Base-by-base conservation (phyloP, 2,797 vertebrate species). In the Centroberyx gerrardi region DNA sequence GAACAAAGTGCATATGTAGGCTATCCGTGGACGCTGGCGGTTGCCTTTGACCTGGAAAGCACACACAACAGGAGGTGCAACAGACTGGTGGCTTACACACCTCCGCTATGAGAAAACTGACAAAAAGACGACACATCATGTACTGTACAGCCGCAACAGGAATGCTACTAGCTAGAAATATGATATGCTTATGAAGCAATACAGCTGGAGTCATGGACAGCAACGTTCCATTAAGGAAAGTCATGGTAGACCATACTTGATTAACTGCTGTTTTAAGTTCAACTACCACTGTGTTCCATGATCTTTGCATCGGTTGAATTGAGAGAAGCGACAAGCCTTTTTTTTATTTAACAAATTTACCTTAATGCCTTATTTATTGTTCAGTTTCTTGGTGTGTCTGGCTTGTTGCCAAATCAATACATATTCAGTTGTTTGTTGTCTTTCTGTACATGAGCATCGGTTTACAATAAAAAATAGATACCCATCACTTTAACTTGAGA, bases 331-430 rank as follows among this genome's bases (percentile, higher is more conserved):
- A 75, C n/a, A 58, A 38, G 55, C 52, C 40, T 71, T 72, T 69
- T 65, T 71, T 82, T 66, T 9, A 75, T 90, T 87, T 76, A 85
- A 81, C 56, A 52, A 22, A 48, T 82, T 83, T 78, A 90, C 90
- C 88, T 68, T 76, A 72, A 92, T 93, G 92, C 93, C 91, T 94
- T 94, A 93, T 93, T 94, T 93, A 91, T 92, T 91, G 54, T 83
- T 87, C 14, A 38, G 44, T 84, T 74, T 81, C 65, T 78, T 66
- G 54, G 54, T 64, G 63, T 72, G 56, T 84, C 60, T 15, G 84
- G 76, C 76, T 14, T 44, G 71, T 84, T 83, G 63, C 70, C 76
- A 78, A 72, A 77, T 76, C 31, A 53, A 28, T 60, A 53, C 75
- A 69, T 72, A 58, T 81, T 79, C 6, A 27, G 61, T 46, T 66